These are phyloP conservation scores for Carassius gibelio DNA, from an alignment of 2,113 vertebrate species.

Conservation along the genomic window DNA sequence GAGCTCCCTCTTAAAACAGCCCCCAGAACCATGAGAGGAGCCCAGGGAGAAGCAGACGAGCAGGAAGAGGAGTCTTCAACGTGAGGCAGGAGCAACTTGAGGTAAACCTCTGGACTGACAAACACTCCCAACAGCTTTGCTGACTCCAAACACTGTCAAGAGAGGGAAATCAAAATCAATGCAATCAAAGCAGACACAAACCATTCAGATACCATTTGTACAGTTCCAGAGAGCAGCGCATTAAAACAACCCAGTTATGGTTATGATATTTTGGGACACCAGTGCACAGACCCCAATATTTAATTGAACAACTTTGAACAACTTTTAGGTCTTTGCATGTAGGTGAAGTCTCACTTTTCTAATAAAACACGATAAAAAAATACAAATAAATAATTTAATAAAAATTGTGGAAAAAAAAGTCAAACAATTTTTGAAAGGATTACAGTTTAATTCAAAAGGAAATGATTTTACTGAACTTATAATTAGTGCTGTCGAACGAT, in stretches of 20 bases:
- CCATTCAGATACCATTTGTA: no score
- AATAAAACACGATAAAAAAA: not conserved
- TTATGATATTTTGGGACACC: no score
- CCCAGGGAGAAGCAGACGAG: constrained; percentile 74
- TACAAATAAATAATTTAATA: not conserved
- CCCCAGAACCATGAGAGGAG: constrained; percentile 82
- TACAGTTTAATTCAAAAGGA: no score
- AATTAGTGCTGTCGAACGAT: no score
- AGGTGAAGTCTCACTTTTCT: not conserved
- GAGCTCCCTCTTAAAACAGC: constrained; percentile 82
- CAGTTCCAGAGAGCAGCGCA: no score
- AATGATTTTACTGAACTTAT: no score
- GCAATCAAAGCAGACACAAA: not conserved
- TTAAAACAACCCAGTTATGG: no score
- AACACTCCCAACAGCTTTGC: constrained; percentile 87
- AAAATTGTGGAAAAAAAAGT: no score
- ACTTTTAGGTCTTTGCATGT: no score
- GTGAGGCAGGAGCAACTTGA: constrained; percentile 81
- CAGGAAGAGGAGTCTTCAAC: constrained; percentile 71
- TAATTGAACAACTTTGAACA: no score
- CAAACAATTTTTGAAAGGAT: no score
- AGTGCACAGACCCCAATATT: no score
- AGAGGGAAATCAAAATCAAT: not conserved
- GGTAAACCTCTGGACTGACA: constrained; percentile 83
- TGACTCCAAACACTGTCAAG: constrained; percentile 78